phyloP scores from a whole-genome alignment of 2,888 invertebrate species.

The Lysandra coridon region DNA sequence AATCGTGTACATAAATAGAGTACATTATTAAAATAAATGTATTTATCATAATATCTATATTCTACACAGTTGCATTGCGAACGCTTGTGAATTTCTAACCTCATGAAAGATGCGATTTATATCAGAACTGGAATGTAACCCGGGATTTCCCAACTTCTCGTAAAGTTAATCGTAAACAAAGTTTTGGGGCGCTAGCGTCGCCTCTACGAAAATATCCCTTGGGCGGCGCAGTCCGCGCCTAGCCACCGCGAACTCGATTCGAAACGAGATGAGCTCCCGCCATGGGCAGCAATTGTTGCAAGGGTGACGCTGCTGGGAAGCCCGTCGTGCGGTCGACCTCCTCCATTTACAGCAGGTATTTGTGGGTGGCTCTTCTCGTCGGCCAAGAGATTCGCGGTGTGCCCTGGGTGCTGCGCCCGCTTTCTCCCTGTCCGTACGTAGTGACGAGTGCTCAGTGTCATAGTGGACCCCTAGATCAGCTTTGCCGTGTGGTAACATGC shows the following conservation, averaged over 20 bases:
- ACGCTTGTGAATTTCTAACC: neutral
- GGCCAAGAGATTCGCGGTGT: conserved; percentile 61
- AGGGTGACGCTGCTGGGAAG: conserved; percentile 75
- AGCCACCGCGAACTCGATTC: conserved; percentile 62
- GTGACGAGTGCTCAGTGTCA: conserved; percentile 44
- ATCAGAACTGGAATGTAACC: neutral
- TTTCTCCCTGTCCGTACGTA: conserved; percentile 59
- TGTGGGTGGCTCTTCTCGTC: conserved; percentile 62
- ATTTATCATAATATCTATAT: neutral
- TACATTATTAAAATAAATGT: neutral
- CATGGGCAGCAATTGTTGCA: conserved; percentile 83
- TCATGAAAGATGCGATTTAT: neutral
- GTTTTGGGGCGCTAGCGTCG: conserved; percentile 58
- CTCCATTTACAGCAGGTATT: conserved; percentile 77
- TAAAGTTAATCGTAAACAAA: conserved; percentile 46
- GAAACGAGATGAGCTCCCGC: conserved; percentile 66
- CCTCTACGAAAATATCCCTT: conserved; percentile 63
- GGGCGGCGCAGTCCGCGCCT: conserved; percentile 63
- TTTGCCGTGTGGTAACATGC: conserved; percentile 26
- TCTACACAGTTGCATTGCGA: neutral
- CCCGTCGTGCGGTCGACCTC: conserved; percentile 69
- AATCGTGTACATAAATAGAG: neutral
- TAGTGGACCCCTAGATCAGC: conserved; percentile 41
- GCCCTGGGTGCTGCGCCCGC: conserved; percentile 61
- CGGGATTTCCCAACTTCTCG: conserved; percentile 34